Percentiles rank a stretch among this genome's conserved stretches.
These are phyloP conservation scores for Doryteuthis pealeii DNA, from an alignment of 1,140 invertebrate genomes.

Conservation along the genomic window DNA sequence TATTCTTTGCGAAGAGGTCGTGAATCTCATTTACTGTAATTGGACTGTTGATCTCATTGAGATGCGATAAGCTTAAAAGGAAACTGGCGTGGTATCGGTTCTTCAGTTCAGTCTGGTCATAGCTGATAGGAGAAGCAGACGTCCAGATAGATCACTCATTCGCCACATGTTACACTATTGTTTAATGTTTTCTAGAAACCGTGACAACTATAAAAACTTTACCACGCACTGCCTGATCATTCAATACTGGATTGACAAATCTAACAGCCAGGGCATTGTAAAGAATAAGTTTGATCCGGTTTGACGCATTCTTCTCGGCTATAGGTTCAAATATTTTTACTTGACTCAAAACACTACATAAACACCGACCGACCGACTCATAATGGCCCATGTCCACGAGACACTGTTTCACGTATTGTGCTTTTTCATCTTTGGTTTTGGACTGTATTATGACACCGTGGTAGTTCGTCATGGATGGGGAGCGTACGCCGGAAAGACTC, in stretches of 20 bases:
- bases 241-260: not conserved
- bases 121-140: too few relatives aligned
- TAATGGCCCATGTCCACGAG: not conserved
- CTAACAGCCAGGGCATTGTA: not conserved
- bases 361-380: too few relatives aligned
- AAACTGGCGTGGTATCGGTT: too few relatives aligned
- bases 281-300: not conserved
- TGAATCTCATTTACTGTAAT: too few relatives aligned
- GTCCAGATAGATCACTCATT: too few relatives aligned
- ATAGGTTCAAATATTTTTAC: not conserved
- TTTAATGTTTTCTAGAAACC: not conserved
- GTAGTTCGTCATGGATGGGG: not conserved
- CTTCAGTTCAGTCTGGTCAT: too few relatives aligned
- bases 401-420: not conserved
- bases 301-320: not conserved
- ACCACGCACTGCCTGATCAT: not conserved
- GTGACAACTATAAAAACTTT: not conserved
- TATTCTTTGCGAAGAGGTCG: too few relatives aligned
- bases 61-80: too few relatives aligned
- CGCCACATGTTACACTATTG: too few relatives aligned
- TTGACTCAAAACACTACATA: too few relatives aligned
- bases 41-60: too few relatives aligned
- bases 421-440: not conserved
- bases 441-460: not conserved
- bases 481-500: not conserved